phyloP scores from a whole-genome alignment of 2,797 vertebrate species.

The Pteropus rufus region DNA sequence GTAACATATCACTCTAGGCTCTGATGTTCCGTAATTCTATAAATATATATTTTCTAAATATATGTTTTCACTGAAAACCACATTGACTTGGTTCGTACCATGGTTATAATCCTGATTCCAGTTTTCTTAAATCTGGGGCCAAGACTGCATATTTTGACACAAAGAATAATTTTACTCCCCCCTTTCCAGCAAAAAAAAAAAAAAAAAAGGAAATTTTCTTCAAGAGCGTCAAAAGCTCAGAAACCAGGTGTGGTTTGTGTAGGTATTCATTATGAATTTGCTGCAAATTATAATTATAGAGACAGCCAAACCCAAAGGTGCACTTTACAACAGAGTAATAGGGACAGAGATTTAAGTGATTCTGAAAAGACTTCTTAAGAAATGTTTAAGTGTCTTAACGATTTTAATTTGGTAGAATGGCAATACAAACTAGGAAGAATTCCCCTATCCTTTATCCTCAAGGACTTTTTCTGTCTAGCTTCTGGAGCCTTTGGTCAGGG shows the following conservation, averaged over 20 bases:
- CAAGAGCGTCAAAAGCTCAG: neutral
- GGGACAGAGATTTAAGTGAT: neutral
- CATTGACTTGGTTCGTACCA: neutral
- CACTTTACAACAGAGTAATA: neutral
- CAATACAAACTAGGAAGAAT: neutral
- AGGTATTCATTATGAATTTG: constrained; percentile 38
- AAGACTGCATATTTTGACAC: neutral
- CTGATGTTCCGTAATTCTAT: neutral
- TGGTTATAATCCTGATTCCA: neutral
- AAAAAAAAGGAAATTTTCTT: neutral
- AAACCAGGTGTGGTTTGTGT: constrained; percentile 16
- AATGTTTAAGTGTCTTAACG: constrained; percentile 24
- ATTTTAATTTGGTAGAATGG: neutral
- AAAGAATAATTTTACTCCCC: neutral
- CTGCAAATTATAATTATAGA: constrained; percentile 50
- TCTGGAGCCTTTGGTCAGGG: neutral
- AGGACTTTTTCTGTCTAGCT: neutral
- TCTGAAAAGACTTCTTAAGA: neutral
- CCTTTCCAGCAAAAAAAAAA: neutral
- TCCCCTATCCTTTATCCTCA: neutral
- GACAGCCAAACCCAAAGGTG: constrained; percentile 13
- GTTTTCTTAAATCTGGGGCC: neutral
- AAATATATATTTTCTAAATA: neutral
- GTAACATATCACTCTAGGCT: neutral
- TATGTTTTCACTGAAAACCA: neutral